These are phyloP conservation scores for Rhagium mordax DNA, from an alignment of 2,888 invertebrate species.

Conservation along the genomic window DNA sequence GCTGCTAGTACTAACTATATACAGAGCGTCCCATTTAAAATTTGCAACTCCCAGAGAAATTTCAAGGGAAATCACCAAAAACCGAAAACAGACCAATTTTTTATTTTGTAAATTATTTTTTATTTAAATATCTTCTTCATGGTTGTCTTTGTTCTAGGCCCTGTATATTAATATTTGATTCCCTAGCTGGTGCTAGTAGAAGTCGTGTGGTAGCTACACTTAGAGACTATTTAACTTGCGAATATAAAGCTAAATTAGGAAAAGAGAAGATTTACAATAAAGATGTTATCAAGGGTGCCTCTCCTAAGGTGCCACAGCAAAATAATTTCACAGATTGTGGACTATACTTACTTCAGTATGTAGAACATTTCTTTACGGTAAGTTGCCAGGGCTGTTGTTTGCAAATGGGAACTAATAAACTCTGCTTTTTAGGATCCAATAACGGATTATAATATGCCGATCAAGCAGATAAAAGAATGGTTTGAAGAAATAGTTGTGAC, in stretches of 20 bases:
- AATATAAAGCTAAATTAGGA: slow-evolving; percentile 82
- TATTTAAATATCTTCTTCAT: too few species aligned
- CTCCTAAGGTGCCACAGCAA: slow-evolving; percentile 97
- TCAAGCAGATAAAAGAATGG: slow-evolving; percentile 88
- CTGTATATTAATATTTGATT: slow-evolving; percentile 96
- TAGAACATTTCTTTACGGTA: slow-evolving; percentile 95
- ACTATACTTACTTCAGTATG: slow-evolving; percentile 94
- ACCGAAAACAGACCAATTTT: too few species aligned
- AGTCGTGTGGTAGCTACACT: slow-evolving; percentile 90
- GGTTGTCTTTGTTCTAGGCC: slow-evolving; percentile 76
- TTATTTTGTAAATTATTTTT: too few species aligned
- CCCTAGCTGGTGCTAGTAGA: slow-evolving; percentile 86
- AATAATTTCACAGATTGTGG: slow-evolving; percentile 98
- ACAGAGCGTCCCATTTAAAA: too few species aligned
- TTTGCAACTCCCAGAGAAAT: too few species aligned
- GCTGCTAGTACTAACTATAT: too few species aligned
- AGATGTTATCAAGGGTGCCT: slow-evolving; percentile 88
- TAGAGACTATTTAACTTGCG: slow-evolving; percentile 91
- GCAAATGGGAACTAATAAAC: neutral
- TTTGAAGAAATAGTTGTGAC: slow-evolving; percentile 89
- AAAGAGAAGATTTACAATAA: slow-evolving; percentile 82
- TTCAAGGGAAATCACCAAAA: too few species aligned
- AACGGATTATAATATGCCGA: slow-evolving; percentile 85
- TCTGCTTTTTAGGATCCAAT: slow-evolving; percentile 81
- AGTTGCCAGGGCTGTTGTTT: neutral